phyloP scores from a whole-genome alignment of 2,113 vertebrate genomes.

The Choloepus hoffmanni region DNA sequence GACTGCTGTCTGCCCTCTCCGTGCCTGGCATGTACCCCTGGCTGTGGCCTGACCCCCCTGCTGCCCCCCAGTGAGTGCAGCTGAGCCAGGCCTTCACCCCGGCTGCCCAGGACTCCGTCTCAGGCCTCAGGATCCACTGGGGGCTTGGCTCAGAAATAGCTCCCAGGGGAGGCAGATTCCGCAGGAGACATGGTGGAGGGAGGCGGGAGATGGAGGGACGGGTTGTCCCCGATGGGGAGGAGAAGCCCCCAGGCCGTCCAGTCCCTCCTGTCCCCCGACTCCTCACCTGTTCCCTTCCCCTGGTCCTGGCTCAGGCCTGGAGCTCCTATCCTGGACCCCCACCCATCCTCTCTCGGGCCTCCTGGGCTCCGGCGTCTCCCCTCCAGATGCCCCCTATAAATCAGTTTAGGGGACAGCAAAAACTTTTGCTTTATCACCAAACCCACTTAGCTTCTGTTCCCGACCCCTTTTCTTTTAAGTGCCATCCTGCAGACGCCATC shows the following conservation, averaged over 20 bases:
- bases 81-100: background rate
- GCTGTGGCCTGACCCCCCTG: background rate
- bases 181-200: background rate
- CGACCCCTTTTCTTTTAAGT: background rate
- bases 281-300: too few species aligned
- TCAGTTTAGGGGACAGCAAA: background rate
- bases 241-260: accelerated
- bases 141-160: slow-evolving; percentile 1
- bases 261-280: background rate
- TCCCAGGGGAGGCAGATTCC: slow-evolving; percentile 12
- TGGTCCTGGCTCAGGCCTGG: too few species aligned
- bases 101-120: background rate
- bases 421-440: background rate
- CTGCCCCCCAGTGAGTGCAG: too few species aligned
- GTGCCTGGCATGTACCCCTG: accelerated
- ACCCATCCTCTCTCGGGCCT: background rate
- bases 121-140: background rate
- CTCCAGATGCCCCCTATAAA: background rate
- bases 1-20: accelerated
- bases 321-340: background rate
- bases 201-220: background rate
- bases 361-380: background rate
- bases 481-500: too few species aligned
- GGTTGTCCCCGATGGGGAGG: background rate
- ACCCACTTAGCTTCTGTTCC: background rate